Conservation (phyloP, 2,888 invertebrate species). For the Pristionchus entomophagus region DNA sequence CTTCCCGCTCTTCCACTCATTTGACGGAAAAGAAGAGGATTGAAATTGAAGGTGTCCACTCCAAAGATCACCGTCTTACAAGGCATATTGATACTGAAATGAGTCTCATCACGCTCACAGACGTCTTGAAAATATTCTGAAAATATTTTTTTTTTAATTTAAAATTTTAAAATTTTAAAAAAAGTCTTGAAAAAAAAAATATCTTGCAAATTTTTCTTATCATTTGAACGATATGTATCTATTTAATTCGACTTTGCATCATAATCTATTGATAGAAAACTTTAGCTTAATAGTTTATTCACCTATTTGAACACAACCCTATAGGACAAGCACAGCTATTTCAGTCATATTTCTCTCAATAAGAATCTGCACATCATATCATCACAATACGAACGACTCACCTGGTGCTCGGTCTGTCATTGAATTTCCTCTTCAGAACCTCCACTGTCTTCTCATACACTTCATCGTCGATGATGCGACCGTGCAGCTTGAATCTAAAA, state of each 20-base stretch:
- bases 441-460: constrained; percentile 69
- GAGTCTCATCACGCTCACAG: constrained; percentile 74
- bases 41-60: constrained; percentile 70
- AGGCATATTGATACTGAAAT: constrained; percentile 75
- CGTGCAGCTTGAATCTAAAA: constrained; percentile 70
- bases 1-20: constrained; percentile 75
- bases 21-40: constrained; percentile 74
- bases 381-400: too few relatives aligned
- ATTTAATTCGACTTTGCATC: too few relatives aligned
- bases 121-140: constrained; percentile 63
- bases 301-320: too few relatives aligned
- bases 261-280: too few relatives aligned
- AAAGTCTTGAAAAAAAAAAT: too few relatives aligned
- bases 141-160: not conserved
- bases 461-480: constrained; percentile 65
- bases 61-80: constrained; percentile 75
- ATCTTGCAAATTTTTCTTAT: too few relatives aligned
- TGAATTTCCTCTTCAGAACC: constrained; percentile 59
- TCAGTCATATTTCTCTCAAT: too few relatives aligned
- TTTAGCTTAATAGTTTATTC: too few relatives aligned
- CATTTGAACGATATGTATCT: too few relatives aligned
- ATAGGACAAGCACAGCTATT: too few relatives aligned
- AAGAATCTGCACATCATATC: too few relatives aligned
- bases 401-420: constrained; percentile 57
- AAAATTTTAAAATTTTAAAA: too few relatives aligned